Conservation (phyloP, 2,797 vertebrate species). For the Malurus leucopterus region DNA sequence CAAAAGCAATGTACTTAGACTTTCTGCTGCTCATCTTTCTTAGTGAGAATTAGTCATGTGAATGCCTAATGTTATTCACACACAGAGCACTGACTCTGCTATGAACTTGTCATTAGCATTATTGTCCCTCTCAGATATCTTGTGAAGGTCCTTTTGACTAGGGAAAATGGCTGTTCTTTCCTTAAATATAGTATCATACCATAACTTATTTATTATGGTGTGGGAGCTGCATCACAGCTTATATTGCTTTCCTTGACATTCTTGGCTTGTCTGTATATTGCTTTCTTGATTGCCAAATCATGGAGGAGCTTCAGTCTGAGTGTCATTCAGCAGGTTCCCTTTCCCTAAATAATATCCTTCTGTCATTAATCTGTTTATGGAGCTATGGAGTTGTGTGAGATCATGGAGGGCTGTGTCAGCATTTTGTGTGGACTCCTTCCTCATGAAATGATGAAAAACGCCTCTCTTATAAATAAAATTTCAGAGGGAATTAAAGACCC, state of each 20-base stretch:
- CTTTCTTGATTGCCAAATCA: not conserved
- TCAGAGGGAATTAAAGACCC: not conserved
- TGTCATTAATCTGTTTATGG: not conserved
- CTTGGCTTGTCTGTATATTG: not conserved
- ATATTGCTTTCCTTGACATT: not conserved
- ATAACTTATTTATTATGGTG: not conserved
- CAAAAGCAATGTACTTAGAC: rapidly evolving
- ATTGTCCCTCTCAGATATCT: not conserved
- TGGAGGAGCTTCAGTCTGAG: not conserved
- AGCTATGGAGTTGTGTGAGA: not conserved
- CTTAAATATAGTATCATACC: not conserved
- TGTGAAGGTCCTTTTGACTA: not conserved
- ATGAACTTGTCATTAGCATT: not conserved
- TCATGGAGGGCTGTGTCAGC: not conserved
- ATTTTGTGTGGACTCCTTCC: not conserved
- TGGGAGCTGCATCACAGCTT: not conserved
- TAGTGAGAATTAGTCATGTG: not conserved
- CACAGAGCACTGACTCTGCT: not conserved
- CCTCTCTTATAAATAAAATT: not conserved
- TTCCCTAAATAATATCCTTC: not conserved
- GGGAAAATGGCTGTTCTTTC: not conserved
- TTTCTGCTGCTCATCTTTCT: not conserved
- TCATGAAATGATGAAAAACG: not conserved
- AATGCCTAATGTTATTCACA: not conserved
- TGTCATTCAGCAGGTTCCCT: not conserved